Evolutionary conservation across 1,140 invertebrate species (phyloP), one percentile per base, ranked within the genome.

Genomic region (Eufriesea mexicana): DNA sequence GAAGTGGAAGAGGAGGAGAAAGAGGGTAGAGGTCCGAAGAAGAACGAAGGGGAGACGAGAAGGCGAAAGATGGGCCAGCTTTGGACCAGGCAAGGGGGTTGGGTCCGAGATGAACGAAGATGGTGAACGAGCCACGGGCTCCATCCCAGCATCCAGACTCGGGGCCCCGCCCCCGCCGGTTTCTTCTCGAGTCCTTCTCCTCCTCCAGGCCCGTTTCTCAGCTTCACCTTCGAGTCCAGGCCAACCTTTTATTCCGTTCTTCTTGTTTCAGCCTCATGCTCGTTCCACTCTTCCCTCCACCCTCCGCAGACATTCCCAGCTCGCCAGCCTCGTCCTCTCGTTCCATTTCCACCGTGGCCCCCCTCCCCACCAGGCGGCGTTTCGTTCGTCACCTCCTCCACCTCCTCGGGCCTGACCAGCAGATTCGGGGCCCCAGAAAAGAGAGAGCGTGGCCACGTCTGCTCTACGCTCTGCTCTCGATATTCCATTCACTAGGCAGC

Each of bases 91-190:
- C 89, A 90, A 88, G 90, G 90, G 92, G 93, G 92, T 93, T 92
- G 92, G 92, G 90, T 92, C 86, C 89, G 89, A 91, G 91, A 93
- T 89, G 91, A 88, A 90, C 88, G 90, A 94, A 93, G 92, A 94
- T 94, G 92, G 91, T 92, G 92, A 92, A 92, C 90, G 84, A 87
- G 91, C 85, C 89, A 88, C 83, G 90, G 89, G 90, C 91, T 91
- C 90, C 89, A 91, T 92, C 89, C 89, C 92, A 89, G 91, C 90
- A 92, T 92, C 91, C 89, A 81, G 86, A 90, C 88, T 90, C 84
- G 85, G 86, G 86, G 92, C 91, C 90, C 92, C 92, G 90, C 90
- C 92, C 91, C 92, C 92, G 88, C 89, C 86, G 79, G 87, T 86
- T 90, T 91, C 89, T 88, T 89, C 86, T 86, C 88, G 87, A 90